phyloP scores from a whole-genome alignment of 30 jellyfish, hydroid and myxozoan genomes.

The Turritopsis dohrnii region DNA sequence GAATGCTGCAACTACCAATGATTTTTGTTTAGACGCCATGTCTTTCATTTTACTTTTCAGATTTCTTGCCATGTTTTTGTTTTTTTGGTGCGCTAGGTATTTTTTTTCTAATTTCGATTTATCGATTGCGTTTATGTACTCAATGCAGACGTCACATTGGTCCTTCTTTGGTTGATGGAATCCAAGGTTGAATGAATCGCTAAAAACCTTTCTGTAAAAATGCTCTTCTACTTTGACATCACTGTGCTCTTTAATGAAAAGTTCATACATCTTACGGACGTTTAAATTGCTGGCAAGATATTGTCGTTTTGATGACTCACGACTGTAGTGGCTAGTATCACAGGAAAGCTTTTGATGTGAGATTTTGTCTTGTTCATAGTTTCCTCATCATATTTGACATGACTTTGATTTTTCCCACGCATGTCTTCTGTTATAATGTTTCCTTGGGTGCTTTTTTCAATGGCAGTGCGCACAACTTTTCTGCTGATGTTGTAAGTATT shows the following conservation, averaged over 20 bases:
- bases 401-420: neutral
- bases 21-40: neutral
- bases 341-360: neutral
- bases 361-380: neutral
- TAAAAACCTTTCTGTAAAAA: neutral
- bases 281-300: neutral
- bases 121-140: neutral
- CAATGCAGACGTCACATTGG: slow-evolving; percentile 1
- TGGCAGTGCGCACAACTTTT: neutral
- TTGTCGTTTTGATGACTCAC: neutral
- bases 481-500: neutral
- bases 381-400: neutral
- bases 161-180: neutral
- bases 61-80: neutral
- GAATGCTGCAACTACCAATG: neutral
- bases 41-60: neutral
- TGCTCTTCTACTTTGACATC: neutral
- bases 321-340: neutral
- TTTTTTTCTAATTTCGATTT: too few species aligned
- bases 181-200: neutral
- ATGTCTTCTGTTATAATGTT: neutral
- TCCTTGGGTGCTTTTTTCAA: neutral
- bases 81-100: neutral
- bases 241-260: neutral
- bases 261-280: neutral